A percentile compares a stretch with the other conserved stretches of the same genome.
Evolutionary conservation across 2,113 vertebrate genomes (phyloP).

Genomic region (Anoplopoma fimbria): DNA sequence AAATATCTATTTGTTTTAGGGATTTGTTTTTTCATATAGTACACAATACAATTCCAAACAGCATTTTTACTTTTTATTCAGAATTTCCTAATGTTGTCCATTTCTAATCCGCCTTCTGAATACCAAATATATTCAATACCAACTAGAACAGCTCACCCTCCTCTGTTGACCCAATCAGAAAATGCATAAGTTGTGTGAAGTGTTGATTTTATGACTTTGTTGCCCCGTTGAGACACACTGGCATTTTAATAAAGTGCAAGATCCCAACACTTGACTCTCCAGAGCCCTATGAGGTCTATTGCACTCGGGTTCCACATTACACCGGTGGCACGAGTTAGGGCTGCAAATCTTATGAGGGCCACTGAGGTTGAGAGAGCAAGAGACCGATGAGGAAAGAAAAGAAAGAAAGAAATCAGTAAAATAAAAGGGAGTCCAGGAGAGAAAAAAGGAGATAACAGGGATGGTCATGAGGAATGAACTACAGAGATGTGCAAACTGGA

Average conservation of each 20-base stretch:
- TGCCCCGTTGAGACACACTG: constrained; percentile 41
- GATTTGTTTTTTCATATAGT: background rate
- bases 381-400: background rate
- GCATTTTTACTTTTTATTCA: background rate
- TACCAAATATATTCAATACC: background rate
- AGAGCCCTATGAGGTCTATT: constrained; percentile 6
- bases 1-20: background rate
- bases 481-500: constrained; percentile 13
- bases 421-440: background rate
- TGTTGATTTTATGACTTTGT: constrained; percentile 25
- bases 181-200: constrained; percentile 9
- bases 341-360: constrained; percentile 37
- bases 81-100: background rate
- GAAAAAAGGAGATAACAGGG: background rate
- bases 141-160: background rate
- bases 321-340: constrained; percentile 22
- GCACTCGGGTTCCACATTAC: constrained; percentile 29
- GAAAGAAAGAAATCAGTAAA: background rate
- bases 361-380: constrained; percentile 1
- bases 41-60: background rate
- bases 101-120: background rate
- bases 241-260: constrained; percentile 61
- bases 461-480: constrained; percentile 2
- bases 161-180: constrained; percentile 14
- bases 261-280: constrained; percentile 42